phyloP scores from a whole-genome alignment of 1,140 invertebrate species.

The Drosophila ogumai region DNA sequence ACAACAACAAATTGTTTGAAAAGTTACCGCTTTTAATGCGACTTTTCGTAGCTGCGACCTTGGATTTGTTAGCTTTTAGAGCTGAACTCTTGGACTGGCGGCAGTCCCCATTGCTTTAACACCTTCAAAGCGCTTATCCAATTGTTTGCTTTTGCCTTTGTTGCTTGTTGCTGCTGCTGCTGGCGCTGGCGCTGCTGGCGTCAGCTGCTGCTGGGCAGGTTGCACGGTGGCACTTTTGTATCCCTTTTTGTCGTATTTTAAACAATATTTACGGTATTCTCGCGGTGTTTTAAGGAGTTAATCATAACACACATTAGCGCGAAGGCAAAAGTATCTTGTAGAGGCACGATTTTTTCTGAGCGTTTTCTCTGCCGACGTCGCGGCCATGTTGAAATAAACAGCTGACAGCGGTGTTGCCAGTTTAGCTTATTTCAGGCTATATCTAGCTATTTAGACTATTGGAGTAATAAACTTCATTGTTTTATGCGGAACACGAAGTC shows the following conservation, averaged over 20 bases:
- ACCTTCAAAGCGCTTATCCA: slow-evolving; percentile 56
- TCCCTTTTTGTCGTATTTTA: background rate
- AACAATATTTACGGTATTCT: slow-evolving; percentile 26
- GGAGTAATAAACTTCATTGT: too few relatives aligned
- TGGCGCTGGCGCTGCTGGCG: slow-evolving; percentile 4
- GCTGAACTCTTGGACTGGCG: slow-evolving; percentile 28
- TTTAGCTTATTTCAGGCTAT: too few relatives aligned
- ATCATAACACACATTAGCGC: slow-evolving; percentile 14
- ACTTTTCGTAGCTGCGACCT: slow-evolving; percentile 35
- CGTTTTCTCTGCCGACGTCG: slow-evolving; percentile 12
- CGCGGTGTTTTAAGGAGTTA: slow-evolving; percentile 11
- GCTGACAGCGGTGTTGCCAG: background rate
- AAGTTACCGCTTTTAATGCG: slow-evolving; percentile 12
- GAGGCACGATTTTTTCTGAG: slow-evolving; percentile 16
- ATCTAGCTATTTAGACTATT: too few relatives aligned
- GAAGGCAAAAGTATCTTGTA: slow-evolving; percentile 19
- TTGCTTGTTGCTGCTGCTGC: slow-evolving; percentile 36
- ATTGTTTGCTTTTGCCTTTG: slow-evolving; percentile 66
- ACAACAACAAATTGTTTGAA: slow-evolving; percentile 18
- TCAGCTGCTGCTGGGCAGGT: slow-evolving; percentile 22
- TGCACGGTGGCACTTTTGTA: background rate
- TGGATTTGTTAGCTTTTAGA: slow-evolving; percentile 34
- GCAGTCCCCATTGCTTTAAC: slow-evolving; percentile 26
- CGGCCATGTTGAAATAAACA: slow-evolving; percentile 4
- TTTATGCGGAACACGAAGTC: too few relatives aligned